Conservation (phyloP, 1,140 invertebrate species). For the Saccostrea cuccullata region DNA sequence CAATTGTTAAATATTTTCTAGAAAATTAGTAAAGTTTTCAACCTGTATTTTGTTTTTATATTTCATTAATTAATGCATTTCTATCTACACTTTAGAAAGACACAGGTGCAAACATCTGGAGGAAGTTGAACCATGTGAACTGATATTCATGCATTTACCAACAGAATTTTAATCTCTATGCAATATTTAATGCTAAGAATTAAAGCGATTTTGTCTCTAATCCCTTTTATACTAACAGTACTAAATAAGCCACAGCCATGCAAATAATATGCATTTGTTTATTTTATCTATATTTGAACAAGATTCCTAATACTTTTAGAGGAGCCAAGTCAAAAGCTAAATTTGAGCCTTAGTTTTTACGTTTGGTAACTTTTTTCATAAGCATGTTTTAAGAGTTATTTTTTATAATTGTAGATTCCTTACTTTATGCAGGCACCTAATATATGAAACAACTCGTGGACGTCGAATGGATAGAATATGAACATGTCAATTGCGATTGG, state of each 20-base stretch:
- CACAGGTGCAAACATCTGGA: neutral
- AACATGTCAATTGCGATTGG: no score
- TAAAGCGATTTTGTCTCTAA: neutral
- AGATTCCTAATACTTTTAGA: neutral
- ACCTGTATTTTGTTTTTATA: no score
- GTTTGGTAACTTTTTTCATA: neutral
- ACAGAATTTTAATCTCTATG: neutral
- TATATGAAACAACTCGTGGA: no score
- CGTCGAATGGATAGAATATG: no score
- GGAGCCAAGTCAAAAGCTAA: neutral
- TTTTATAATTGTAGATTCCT: no score
- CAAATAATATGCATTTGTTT: neutral
- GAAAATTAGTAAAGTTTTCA: no score
- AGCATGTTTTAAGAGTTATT: neutral
- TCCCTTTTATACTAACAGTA: neutral
- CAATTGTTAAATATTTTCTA: no score
- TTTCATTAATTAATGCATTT: no score
- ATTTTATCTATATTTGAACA: neutral
- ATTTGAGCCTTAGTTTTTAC: neutral
- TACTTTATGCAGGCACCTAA: no score
- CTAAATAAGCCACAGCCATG: neutral
- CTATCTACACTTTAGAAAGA: neutral
- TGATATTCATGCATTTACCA: neutral
- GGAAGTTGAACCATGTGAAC: no score
- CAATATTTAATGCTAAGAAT: neutral